Evolutionary conservation across 2,797 vertebrate genomes (phyloP).

Genomic region (Erithacus rubecula): DNA sequence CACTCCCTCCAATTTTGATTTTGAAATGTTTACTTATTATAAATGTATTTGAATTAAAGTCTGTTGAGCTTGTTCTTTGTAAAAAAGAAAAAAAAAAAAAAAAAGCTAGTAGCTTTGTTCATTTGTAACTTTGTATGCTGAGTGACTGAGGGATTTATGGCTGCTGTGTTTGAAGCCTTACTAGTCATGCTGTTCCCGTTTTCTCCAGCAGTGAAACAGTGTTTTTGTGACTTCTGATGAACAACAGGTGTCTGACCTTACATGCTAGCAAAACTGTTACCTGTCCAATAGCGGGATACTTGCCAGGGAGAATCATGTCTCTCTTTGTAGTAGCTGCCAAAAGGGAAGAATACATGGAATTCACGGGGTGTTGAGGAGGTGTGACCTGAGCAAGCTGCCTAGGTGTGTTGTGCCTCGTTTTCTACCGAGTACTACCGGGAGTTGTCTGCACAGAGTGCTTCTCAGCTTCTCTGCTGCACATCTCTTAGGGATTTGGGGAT

Average conservation of each 20-base stretch:
- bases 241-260: background rate
- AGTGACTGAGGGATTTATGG: background rate
- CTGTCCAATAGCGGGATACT: background rate
- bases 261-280: background rate
- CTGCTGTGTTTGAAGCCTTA: conserved; percentile 7
- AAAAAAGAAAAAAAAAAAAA: background rate
- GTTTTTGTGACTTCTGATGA: background rate
- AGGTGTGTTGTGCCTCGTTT: background rate
- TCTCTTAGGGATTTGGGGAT: background rate
- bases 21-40: conserved; percentile 13
- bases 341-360: background rate
- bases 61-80: background rate
- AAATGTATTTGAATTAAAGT: conserved; percentile 17
- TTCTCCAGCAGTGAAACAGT: background rate
- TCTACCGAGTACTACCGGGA: background rate
- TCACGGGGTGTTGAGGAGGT: background rate
- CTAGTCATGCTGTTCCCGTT: background rate
- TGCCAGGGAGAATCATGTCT: background rate
- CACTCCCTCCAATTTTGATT: background rate
- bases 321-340: background rate
- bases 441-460: background rate
- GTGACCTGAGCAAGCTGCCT: background rate
- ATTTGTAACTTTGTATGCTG: background rate
- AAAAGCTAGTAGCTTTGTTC: background rate
- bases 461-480: background rate